Evolutionary conservation across 64 coral and sea anemone genomes (phyloP).

Genomic region (Montipora sp.): DNA sequence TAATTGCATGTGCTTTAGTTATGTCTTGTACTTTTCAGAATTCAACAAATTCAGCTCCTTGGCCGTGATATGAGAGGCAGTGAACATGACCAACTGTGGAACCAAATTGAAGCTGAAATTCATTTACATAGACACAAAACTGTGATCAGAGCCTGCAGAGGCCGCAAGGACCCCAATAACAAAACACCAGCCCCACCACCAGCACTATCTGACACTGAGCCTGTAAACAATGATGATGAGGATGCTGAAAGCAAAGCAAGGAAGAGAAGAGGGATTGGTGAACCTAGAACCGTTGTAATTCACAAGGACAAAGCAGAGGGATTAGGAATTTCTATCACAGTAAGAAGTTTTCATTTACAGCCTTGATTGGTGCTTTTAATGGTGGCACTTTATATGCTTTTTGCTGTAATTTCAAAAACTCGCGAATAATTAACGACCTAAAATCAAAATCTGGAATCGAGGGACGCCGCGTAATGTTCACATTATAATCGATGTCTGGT

Average conservation of each 20-base stretch:
- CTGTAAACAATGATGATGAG: constrained; percentile 54
- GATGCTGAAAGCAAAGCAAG: constrained; percentile 79
- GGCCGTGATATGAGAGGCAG: constrained; percentile 94
- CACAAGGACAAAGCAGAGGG: constrained; percentile 93
- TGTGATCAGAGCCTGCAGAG: constrained; percentile 97
- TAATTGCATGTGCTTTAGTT: too few species aligned
- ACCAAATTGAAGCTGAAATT: constrained; percentile 99
- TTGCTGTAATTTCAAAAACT: too few species aligned
- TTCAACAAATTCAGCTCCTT: constrained; percentile 98
- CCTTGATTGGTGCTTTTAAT: too few species aligned
- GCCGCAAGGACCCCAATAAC: constrained; percentile 88
- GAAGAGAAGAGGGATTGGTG: constrained; percentile 93
- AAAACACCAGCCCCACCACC: constrained; percentile 93
- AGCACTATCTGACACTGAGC: constrained; percentile 51
- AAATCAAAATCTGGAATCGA: too few species aligned
- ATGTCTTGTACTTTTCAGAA: constrained; percentile 52
- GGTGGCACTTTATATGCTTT: too few species aligned
- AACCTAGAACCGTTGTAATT: constrained; percentile 88
- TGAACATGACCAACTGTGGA: constrained; percentile 94
- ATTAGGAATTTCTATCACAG: constrained; percentile 96
- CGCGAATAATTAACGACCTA: too few species aligned
- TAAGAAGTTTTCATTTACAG: constrained; percentile 14
- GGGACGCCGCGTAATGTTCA: too few species aligned
- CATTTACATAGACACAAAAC: constrained; percentile 98
- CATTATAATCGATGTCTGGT: background rate